Evolutionary conservation across 2,113 vertebrate species (phyloP).

Genomic region (Pampusana beccarii): DNA sequence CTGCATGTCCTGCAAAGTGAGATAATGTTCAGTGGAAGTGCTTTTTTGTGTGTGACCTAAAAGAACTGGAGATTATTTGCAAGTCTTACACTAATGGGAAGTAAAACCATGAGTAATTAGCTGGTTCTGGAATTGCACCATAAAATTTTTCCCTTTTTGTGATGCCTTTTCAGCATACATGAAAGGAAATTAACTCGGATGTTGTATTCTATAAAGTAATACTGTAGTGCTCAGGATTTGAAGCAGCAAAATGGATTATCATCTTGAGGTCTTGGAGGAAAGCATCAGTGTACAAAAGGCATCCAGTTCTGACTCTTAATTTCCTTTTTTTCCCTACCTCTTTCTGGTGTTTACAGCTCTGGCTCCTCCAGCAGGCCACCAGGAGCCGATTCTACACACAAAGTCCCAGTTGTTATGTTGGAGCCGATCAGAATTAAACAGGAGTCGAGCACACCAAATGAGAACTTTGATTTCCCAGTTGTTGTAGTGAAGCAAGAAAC

Average conservation of each 20-base stretch:
- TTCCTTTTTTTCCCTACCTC: neutral
- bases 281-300: neutral
- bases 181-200: neutral
- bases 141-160: neutral
- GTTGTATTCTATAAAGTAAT: neutral
- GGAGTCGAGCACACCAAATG: constrained; percentile 71
- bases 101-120: neutral
- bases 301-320: neutral
- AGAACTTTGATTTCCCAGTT: constrained; percentile 80
- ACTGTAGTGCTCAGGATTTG: neutral
- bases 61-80: neutral
- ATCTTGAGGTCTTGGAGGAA: neutral
- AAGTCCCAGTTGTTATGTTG: constrained; percentile 78
- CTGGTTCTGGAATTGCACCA: neutral
- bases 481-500: constrained; percentile 81
- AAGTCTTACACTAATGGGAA: neutral
- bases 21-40: neutral
- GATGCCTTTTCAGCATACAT: neutral
- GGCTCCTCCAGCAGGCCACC: constrained; percentile 79
- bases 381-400: constrained; percentile 82
- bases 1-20: neutral
- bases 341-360: constrained; percentile 66
- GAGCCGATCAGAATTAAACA: constrained; percentile 82
- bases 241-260: neutral
- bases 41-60: neutral